Conservation (phyloP, 1,140 invertebrate species). For the Phenacoccus solenopsis region DNA sequence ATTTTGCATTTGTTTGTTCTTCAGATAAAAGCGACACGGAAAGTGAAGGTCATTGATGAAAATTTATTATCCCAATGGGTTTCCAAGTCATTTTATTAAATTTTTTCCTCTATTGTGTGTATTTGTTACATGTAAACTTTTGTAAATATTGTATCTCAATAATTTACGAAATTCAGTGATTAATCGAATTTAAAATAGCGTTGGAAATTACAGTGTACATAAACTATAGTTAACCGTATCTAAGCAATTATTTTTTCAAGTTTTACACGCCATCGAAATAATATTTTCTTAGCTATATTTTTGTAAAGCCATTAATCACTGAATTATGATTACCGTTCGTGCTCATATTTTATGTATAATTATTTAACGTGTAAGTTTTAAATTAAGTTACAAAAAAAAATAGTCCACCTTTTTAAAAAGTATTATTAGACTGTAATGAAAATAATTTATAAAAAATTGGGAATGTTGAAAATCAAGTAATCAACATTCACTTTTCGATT, state of each 20-base stretch:
- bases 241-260: too few relatives aligned
- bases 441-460: neutral
- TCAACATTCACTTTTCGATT: too few relatives aligned
- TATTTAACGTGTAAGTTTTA: neutral
- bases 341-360: neutral
- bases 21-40: slow-evolving; percentile 84
- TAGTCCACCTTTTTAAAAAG: neutral
- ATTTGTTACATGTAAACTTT: neutral
- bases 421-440: neutral
- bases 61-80: slow-evolving; percentile 9
- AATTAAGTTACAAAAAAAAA: neutral
- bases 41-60: slow-evolving; percentile 66
- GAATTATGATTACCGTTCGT: neutral
- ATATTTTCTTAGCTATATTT: too few relatives aligned
- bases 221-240: too few relatives aligned
- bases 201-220: too few relatives aligned
- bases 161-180: too few relatives aligned
- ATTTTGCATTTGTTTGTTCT: slow-evolving; percentile 34
- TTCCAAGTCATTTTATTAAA: neutral
- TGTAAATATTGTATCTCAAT: too few relatives aligned
- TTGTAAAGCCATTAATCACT: too few relatives aligned
- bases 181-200: too few relatives aligned
- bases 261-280: too few relatives aligned
- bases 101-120: neutral
- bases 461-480: too few relatives aligned